Base-by-base conservation (phyloP, 2,888 invertebrate genomes). In the Rotaria macrura region DNA sequence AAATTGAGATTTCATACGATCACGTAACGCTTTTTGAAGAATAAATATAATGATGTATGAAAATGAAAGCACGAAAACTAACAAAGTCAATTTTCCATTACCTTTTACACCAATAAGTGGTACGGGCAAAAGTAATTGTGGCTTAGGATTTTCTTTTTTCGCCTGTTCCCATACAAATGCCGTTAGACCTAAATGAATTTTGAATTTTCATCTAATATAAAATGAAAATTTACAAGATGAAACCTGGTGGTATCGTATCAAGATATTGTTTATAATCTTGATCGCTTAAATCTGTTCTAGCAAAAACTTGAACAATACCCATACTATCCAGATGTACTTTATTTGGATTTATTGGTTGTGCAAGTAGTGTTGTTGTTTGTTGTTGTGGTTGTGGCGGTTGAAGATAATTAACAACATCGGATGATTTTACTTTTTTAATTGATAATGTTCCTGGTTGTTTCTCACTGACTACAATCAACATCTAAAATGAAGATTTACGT, bases 101-200 rank as follows among this genome's bases (percentile, higher is more conserved):
- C 38, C 92, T 55, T 91, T 91, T 89, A 97, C 97, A 0, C 98
- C 98, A 87, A 96, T 93, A 91, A 98, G 94, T 0, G 97, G 96
- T 23, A 96, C 95, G 0, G 98, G 98, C 89, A 99, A 94, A 89
- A 96, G 94, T 89, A 94, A 94, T 55, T 93, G 93, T 0, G 95
- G 93, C 91, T 97, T 95, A 0, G 98, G 99, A 92, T 99, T 99
- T 89, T 97, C 97, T 49, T 94, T 92, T 89, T 96, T 96, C 0
- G 97, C 97, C 91, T 98, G 97, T 89, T 95, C 94, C 99, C 99
- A 99, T 88, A 97, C 88, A 87, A 95, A 93, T 84, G 94, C 94
- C 91, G 97, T 96, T 89, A 97, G 94, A n/a, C 96, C 95, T 93
- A 90, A 86, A 89, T 88, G 87, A 65, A 65, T 40, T 7, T 25